These are phyloP conservation scores for Todiramphus saurophagus DNA, from an alignment of 2,113 vertebrate genomes.

Conservation along the genomic window DNA sequence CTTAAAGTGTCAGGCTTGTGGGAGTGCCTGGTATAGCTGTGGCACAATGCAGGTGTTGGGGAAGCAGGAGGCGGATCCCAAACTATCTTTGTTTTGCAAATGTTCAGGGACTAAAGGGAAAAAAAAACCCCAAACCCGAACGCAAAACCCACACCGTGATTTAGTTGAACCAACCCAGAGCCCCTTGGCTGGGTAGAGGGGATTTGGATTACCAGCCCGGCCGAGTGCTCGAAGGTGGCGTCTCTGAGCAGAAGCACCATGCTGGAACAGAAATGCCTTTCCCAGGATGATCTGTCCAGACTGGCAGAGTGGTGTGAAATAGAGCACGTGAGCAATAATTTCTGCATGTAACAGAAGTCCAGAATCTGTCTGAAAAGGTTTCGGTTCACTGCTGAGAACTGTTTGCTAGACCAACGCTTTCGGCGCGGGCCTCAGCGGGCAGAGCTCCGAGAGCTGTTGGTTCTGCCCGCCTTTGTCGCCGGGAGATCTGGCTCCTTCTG, in stretches of 20 bases:
- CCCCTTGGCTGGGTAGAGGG: not conserved
- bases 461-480: not conserved
- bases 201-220: not conserved
- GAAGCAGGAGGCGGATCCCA: not conserved
- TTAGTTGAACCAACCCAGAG: not conserved
- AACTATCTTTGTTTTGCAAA: not conserved
- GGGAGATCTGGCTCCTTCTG: not conserved
- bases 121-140: no score
- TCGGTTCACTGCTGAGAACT: not conserved
- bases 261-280: not conserved
- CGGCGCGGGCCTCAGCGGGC: accelerated
- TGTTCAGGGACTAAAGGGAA: not conserved
- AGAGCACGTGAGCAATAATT: not conserved
- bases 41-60: not conserved
- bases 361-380: not conserved
- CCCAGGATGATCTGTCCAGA: not conserved
- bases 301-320: not conserved
- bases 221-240: not conserved
- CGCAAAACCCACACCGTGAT: not conserved
- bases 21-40: not conserved
- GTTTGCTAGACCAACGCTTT: not conserved
- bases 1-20: not conserved
- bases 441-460: accelerated
- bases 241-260: not conserved
- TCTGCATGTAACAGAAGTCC: not conserved